Evolutionary conservation across 2,113 vertebrate genomes (phyloP).

Genomic region (Chaetorhynchus papuensis): DNA sequence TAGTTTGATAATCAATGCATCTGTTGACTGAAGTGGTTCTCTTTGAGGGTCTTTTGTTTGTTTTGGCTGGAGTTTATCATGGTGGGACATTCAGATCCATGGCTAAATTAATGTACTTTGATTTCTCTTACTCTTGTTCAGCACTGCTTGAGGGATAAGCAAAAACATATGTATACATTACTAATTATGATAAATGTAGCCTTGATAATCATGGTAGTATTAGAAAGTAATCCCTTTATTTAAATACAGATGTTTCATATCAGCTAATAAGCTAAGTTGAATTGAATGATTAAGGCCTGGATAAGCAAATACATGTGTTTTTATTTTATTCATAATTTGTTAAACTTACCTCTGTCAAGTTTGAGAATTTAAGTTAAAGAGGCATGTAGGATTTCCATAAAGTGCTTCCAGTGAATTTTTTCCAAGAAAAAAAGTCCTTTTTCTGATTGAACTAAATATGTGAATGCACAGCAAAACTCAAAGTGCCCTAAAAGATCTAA

Average conservation of each 20-base stretch:
- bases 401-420: background rate
- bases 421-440: background rate
- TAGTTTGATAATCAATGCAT: background rate
- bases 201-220: constrained; percentile 3
- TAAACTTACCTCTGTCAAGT: background rate
- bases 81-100: background rate
- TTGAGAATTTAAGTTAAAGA: background rate
- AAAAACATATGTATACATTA: background rate
- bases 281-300: background rate
- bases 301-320: background rate
- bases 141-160: background rate
- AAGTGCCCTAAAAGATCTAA: background rate
- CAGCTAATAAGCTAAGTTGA: background rate
- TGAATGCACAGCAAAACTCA: background rate
- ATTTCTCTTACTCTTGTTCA: background rate
- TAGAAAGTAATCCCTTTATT: constrained; percentile 20
- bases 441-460: background rate
- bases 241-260: constrained; percentile 11
- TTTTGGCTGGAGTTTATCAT: background rate
- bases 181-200: constrained; percentile 1
- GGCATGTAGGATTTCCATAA: background rate
- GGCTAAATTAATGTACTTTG: background rate
- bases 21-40: background rate
- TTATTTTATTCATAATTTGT: background rate
- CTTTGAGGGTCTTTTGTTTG: background rate